Conservation (phyloP, 2,797 vertebrate genomes). For the Anguilla obscura region DNA sequence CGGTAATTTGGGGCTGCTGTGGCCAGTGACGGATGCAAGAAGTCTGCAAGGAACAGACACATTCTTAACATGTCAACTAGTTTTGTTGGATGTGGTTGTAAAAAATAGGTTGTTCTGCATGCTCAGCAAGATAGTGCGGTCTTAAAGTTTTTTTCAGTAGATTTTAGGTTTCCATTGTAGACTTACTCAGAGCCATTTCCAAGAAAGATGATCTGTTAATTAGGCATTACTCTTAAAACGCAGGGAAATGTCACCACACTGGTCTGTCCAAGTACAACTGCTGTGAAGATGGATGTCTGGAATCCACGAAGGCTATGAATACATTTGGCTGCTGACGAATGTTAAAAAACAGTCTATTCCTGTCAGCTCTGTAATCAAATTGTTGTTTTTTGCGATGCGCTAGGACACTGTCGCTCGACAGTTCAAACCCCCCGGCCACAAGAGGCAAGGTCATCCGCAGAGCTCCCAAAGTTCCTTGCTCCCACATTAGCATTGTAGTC, state of each 20-base stretch:
- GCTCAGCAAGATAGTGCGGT: background rate
- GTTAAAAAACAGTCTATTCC: slow-evolving; percentile 26
- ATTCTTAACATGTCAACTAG: background rate
- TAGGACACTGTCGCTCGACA: background rate
- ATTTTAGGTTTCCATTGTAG: background rate
- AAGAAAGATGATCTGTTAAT: slow-evolving; percentile 24
- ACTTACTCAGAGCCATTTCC: slow-evolving; percentile 1
- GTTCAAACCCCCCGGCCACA: slow-evolving; percentile 27
- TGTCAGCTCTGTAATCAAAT: slow-evolving; percentile 28
- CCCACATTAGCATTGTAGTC: background rate
- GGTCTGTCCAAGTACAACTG: background rate
- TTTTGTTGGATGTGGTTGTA: slow-evolving; percentile 15
- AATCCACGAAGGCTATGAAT: slow-evolving; percentile 13
- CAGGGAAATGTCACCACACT: background rate
- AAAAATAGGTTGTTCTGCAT: slow-evolving; percentile 9
- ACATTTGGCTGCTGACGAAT: slow-evolving; percentile 26
- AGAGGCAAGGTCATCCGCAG: background rate
- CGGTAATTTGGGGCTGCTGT: background rate
- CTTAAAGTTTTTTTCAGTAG: background rate
- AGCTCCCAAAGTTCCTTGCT: background rate
- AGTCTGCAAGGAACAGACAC: background rate
- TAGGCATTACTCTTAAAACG: slow-evolving; percentile 12
- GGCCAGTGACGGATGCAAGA: slow-evolving; percentile 8
- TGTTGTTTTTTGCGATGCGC: slow-evolving; percentile 16
- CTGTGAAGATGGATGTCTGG: slow-evolving; percentile 14